phyloP scores from a whole-genome alignment of 2,797 vertebrate species.

The Pipistrellus pygmaeus region DNA sequence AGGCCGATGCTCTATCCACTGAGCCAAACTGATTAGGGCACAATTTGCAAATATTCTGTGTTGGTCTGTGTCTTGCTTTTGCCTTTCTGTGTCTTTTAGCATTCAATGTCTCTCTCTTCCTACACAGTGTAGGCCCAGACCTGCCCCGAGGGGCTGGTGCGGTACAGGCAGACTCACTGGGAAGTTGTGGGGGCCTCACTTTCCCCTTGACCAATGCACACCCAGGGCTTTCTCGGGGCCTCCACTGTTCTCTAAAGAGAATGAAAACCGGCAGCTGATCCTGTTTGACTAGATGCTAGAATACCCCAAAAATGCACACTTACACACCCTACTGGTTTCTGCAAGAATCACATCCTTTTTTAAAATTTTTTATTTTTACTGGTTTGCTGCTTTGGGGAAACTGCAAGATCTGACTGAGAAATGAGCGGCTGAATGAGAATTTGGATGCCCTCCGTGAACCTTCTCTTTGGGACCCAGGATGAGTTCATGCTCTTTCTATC shows the following conservation, averaged over 20 bases:
- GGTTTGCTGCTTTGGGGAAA: neutral
- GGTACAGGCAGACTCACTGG: neutral
- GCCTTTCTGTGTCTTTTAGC: neutral
- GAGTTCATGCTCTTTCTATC: neutral
- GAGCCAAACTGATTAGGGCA: no score
- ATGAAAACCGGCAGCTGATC: neutral
- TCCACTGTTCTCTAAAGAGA: neutral
- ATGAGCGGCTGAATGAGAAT: neutral
- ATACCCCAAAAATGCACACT: neutral
- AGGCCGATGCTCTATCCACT: no score
- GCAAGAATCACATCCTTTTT: slow-evolving; percentile 21
- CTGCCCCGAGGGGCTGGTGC: neutral
- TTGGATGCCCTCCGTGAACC: neutral
- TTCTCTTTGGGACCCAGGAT: neutral
- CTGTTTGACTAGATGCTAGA: neutral
- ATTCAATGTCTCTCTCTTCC: neutral
- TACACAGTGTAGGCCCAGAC: neutral
- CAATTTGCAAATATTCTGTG: neutral
- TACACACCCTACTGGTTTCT: slow-evolving; percentile 54
- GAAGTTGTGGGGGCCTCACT: neutral
- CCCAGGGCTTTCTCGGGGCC: neutral
- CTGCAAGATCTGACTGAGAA: neutral
- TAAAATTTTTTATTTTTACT: neutral
- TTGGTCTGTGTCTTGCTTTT: slow-evolving; percentile 5
- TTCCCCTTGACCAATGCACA: neutral